Evolutionary conservation across 2,113 vertebrate species (phyloP).

Genomic region (Brienomyrus brachyistius): DNA sequence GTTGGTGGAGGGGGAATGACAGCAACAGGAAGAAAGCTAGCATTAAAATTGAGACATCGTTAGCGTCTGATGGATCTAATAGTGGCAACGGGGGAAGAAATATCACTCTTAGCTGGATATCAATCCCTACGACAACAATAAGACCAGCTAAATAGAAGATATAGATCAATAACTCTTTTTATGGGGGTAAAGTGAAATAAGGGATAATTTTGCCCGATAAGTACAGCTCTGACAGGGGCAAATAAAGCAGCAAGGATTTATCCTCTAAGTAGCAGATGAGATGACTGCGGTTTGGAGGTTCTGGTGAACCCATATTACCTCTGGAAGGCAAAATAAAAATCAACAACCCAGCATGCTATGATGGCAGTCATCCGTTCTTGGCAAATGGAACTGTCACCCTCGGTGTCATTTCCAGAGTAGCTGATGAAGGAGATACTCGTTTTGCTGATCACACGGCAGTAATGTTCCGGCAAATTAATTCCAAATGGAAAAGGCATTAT

Average conservation of each 20-base stretch:
- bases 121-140: constrained; percentile 53
- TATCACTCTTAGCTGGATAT: constrained; percentile 50
- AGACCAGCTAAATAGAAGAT: constrained; percentile 56
- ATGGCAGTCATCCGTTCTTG: constrained; percentile 86
- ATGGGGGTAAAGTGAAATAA: constrained; percentile 40
- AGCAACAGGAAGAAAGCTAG: constrained; percentile 32
- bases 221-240: constrained; percentile 60
- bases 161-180: constrained; percentile 62
- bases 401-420: constrained; percentile 78
- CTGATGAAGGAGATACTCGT: constrained; percentile 89
- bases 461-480: constrained; percentile 69
- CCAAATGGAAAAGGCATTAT: constrained; percentile 38
- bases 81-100: constrained; percentile 43
- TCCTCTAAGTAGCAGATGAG: constrained; percentile 56
- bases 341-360: constrained; percentile 60
- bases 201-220: constrained; percentile 52
- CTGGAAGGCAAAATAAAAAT: constrained; percentile 73
- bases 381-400: constrained; percentile 98
- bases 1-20: constrained; percentile 23
- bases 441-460: constrained; percentile 65
- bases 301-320: constrained; percentile 60
- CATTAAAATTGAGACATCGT: constrained; percentile 21
- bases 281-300: constrained; percentile 48
- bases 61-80: constrained; percentile 56
- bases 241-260: constrained; percentile 62